These are phyloP conservation scores for Lochmaea capreae DNA, from an alignment of 2,888 invertebrate species.

Conservation along the genomic window DNA sequence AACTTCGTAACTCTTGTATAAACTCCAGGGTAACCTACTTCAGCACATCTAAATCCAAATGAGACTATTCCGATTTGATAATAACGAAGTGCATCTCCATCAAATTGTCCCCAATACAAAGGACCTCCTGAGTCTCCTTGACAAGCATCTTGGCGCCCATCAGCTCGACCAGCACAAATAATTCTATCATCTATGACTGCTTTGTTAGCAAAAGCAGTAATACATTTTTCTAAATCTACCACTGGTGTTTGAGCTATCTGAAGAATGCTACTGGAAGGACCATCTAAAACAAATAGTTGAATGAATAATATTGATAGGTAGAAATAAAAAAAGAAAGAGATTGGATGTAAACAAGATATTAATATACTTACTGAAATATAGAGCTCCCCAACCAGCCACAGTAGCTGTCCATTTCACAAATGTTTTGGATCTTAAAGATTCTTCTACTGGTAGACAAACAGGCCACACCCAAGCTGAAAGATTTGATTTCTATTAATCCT, in stretches of 20 bases:
- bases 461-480: conserved; percentile 75
- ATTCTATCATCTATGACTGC: conserved; percentile 73
- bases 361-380: conserved; percentile 73
- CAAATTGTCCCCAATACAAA: conserved; percentile 68
- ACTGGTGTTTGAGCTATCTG: conserved; percentile 80
- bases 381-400: conserved; percentile 87
- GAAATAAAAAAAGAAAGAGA: neutral
- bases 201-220: conserved; percentile 69
- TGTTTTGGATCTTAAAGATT: conserved; percentile 67
- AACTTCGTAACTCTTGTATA: conserved; percentile 73
- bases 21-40: conserved; percentile 73
- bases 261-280: conserved; percentile 73
- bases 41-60: conserved; percentile 75
- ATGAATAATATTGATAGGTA: conserved; percentile 1
- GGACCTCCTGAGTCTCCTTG: conserved; percentile 89
- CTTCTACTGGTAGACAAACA: conserved; percentile 78
- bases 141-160: conserved; percentile 79
- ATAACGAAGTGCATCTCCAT: conserved; percentile 57
- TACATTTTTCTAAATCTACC: conserved; percentile 72
- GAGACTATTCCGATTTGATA: conserved; percentile 78
- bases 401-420: conserved; percentile 74
- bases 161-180: conserved; percentile 76
- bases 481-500: neutral
- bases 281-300: conserved; percentile 68
- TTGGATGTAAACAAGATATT: too few species aligned